These are phyloP conservation scores for Drosophila ohnishii DNA, from an alignment of 1,140 invertebrate genomes.

Conservation along the genomic window DNA sequence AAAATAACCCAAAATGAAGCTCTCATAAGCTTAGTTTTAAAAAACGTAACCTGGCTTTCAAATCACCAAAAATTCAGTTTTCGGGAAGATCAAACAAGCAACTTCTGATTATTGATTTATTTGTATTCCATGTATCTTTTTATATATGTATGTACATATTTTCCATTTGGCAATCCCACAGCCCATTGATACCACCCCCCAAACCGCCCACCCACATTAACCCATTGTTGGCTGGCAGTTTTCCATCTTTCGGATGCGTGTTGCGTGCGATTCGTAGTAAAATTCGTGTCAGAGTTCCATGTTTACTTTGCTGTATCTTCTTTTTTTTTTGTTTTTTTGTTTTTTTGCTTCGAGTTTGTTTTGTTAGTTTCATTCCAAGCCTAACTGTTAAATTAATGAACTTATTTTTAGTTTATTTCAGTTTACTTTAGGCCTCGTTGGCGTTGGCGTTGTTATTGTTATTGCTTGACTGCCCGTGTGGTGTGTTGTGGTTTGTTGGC, in stretches of 20 bases:
- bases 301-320: constrained; percentile 40
- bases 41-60: not conserved
- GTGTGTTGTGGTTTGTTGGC: constrained; percentile 46
- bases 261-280: constrained; percentile 49
- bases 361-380: constrained; percentile 56
- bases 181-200: not conserved
- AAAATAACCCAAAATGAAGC: not conserved
- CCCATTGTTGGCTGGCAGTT: constrained; percentile 29
- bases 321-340: constrained; percentile 5
- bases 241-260: constrained; percentile 38
- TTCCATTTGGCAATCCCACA: constrained; percentile 9
- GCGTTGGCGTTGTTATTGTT: constrained; percentile 28
- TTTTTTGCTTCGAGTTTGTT: constrained; percentile 28
- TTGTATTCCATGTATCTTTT: not conserved
- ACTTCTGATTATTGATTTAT: not conserved
- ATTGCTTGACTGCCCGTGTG: constrained; percentile 30
- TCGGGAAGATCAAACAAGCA: not conserved
- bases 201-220: constrained; percentile 1
- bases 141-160: constrained; percentile 1
- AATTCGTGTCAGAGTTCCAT: constrained; percentile 54
- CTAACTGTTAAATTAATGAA: constrained; percentile 69
- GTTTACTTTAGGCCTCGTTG: constrained; percentile 45
- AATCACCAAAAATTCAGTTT: not conserved
- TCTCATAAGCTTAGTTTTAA: not conserved
- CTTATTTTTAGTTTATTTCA: constrained; percentile 54